A percentile compares a stretch with the other conserved stretches of the same genome.
Conservation (phyloP, 2,888 invertebrate species). For the Hirtodrosophila cameraria region DNA sequence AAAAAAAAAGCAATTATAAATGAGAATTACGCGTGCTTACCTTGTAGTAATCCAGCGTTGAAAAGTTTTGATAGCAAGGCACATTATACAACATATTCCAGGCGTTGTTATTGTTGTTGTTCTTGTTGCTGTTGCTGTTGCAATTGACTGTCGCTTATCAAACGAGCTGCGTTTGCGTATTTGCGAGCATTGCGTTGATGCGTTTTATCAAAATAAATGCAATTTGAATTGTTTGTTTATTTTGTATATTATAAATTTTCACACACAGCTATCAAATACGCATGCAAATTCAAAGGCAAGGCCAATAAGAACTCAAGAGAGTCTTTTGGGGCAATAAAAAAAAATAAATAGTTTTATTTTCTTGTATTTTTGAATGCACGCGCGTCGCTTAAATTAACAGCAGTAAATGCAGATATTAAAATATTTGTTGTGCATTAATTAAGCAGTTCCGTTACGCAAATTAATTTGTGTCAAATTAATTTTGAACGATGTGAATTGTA, state of each 20-base stretch:
- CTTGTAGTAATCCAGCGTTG: slow-evolving; percentile 84
- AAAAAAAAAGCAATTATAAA: not conserved
- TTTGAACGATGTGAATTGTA: slow-evolving; percentile 35
- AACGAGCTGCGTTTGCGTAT: slow-evolving; percentile 32
- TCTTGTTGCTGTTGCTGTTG: slow-evolving; percentile 16
- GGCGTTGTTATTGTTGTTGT: slow-evolving; percentile 52
- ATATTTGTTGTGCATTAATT: slow-evolving; percentile 49
- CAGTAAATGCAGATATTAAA: slow-evolving; percentile 21
- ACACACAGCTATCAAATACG: slow-evolving; percentile 19
- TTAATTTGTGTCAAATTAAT: slow-evolving; percentile 69
- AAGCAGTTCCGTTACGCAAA: slow-evolving; percentile 73
- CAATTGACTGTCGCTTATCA: slow-evolving; percentile 16
- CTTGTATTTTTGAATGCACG: slow-evolving; percentile 48
- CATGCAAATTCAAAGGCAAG: not conserved
- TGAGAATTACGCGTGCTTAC: slow-evolving; percentile 64
- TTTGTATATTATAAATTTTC: slow-evolving; percentile 12
- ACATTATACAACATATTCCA: slow-evolving; percentile 84
- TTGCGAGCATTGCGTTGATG: slow-evolving; percentile 38
- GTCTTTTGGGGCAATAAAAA: not conserved
- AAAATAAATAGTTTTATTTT: no score
- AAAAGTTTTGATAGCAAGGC: slow-evolving; percentile 83
- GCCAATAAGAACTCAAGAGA: not conserved
- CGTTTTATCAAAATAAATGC: slow-evolving; percentile 17
- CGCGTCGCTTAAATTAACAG: slow-evolving; percentile 33
- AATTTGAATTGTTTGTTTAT: slow-evolving; percentile 5